These are phyloP conservation scores for Barnardius zonarius DNA, from an alignment of 2,113 vertebrate genomes.

Conservation along the genomic window DNA sequence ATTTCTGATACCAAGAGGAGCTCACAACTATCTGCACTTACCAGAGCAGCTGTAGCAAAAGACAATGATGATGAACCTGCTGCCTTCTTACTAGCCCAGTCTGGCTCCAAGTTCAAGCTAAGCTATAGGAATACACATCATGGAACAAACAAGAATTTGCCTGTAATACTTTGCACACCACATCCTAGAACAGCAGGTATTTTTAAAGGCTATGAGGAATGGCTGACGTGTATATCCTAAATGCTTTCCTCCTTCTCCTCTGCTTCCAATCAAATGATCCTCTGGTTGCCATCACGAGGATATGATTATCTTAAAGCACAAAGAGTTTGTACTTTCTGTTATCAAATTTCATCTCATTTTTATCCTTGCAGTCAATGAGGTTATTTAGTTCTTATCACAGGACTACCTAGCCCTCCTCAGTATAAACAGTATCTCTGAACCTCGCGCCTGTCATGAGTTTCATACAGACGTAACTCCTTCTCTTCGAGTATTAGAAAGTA, in stretches of 20 bases:
- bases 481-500: neutral
- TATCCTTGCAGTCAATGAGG: neutral
- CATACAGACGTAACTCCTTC: neutral
- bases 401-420: neutral
- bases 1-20: neutral
- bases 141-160: neutral
- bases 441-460: neutral
- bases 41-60: neutral
- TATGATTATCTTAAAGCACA: neutral
- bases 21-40: neutral
- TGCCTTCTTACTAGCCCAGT: neutral
- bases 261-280: neutral
- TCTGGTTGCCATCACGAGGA: neutral
- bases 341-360: neutral
- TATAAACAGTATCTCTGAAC: neutral
- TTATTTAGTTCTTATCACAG: neutral
- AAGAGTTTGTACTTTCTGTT: neutral
- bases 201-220: neutral
- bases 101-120: neutral
- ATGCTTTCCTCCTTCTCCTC: neutral
- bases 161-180: neutral
- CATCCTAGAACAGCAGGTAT: neutral
- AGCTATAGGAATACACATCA: neutral
- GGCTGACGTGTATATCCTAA: neutral
- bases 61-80: neutral